Percentiles rank a stretch among this genome's conserved stretches.
phyloP scores from a whole-genome alignment of 2,113 vertebrate species.

The Clinocottus analis region DNA sequence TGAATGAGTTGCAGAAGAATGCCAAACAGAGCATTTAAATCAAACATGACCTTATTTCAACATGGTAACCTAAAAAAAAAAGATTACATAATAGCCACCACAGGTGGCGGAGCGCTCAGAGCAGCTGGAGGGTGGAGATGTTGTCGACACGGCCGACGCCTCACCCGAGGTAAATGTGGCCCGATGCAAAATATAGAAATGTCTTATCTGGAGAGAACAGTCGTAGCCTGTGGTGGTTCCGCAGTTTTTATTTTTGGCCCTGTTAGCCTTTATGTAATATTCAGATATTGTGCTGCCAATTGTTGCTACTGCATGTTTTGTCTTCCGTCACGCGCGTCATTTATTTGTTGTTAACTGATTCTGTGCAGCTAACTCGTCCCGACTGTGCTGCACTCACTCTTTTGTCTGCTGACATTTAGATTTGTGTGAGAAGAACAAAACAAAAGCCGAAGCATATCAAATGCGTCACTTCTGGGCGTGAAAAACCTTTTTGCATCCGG shows the following conservation, averaged over 20 bases:
- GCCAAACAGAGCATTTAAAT: too few species aligned
- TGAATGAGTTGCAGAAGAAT: too few species aligned
- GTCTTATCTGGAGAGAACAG: constrained; percentile 40
- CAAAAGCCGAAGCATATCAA: background rate
- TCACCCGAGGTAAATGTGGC: constrained; percentile 9
- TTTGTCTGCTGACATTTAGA: constrained; percentile 26
- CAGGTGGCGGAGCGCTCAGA: background rate
- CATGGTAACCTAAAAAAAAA: too few species aligned
- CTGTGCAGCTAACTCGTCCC: background rate
- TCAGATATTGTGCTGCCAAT: background rate
- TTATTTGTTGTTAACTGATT: constrained; percentile 14
- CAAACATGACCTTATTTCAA: too few species aligned
- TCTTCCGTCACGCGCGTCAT: background rate
- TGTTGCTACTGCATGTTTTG: background rate
- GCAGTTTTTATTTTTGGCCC: constrained; percentile 4
- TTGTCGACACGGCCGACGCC: constrained; percentile 11
- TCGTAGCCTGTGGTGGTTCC: constrained; percentile 16
- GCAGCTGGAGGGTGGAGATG: constrained; percentile 23
- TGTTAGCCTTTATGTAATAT: constrained; percentile 1
- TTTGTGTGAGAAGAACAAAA: background rate
- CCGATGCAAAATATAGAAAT: background rate
- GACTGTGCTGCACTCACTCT: background rate
- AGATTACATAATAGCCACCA: background rate
- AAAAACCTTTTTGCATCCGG: constrained; percentile 3
- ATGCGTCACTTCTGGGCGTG: background rate